Base-by-base conservation (phyloP, 2,888 invertebrate species). In the Sturmia bella region DNA sequence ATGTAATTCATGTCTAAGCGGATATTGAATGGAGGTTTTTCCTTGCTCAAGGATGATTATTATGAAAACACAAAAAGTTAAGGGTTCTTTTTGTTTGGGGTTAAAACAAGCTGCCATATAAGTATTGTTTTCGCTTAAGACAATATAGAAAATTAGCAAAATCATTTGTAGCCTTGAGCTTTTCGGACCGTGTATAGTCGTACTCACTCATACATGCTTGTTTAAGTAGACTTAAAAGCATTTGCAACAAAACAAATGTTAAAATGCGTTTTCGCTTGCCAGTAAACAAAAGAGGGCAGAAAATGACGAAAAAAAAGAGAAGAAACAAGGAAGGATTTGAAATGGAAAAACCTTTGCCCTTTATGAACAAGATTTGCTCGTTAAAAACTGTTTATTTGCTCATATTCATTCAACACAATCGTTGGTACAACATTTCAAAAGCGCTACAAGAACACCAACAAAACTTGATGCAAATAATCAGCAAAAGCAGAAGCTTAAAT, bases 151-250 rank as follows among this genome's bases (percentile, higher is more conserved):
- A 80, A 84, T 84, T 85, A 81, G 83, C 79, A 80, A 77, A 84
- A 85, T 85, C 81, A 83, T 68, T 84, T 82, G 73, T 81, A 45
- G 79, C 84, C 84, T 72, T 52, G 17, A 83, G 84, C 77, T 61
- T 72, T 81, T 81, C 75, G 72, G 82, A 79, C 84, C 69, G 72
- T 54, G 15, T 61, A 70, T 9, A 4, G 3, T 32, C 7, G 32
- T 32, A 32, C 59, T 64, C 32, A 4, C 27, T 32, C 7, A 9
- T 32, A 32, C 59, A 69, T 13, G 45, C 45, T 32, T 32, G 32
- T 56, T 43, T 63, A 39, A 64, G 63, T 32, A 57, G 56, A 64
- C 64, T 56, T 56, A 56, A 78, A 70, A 72, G 72, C 63, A 59
- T 73, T 73, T 79, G 37, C 21, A n/a, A 43, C 17, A 61, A 76